These are phyloP conservation scores for Himalopsyche kuldschensis DNA, from an alignment of 2,888 invertebrate genomes.

Conservation along the genomic window DNA sequence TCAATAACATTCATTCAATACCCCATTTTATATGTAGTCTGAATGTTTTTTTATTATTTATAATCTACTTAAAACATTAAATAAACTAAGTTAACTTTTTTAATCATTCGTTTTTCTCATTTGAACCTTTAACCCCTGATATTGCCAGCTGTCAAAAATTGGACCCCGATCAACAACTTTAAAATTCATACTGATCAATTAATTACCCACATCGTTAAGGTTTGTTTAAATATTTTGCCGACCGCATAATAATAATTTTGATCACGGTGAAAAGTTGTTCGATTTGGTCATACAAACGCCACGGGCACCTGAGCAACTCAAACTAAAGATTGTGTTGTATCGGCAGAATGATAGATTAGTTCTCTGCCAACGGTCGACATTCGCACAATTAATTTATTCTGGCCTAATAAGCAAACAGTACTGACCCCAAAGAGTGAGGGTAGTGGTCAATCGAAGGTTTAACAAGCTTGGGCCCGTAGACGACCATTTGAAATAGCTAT, in stretches of 20 bases:
- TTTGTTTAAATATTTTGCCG: neutral
- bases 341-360: slow-evolving; percentile 37
- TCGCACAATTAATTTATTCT: slow-evolving; percentile 36
- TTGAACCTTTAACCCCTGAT: too few relatives aligned
- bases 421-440: slow-evolving; percentile 15
- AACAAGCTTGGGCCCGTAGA: neutral
- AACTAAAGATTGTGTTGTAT: slow-evolving; percentile 38
- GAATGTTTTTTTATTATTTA: too few relatives aligned
- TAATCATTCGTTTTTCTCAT: too few relatives aligned
- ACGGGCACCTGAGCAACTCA: slow-evolving; percentile 26
- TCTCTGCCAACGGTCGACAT: slow-evolving; percentile 14
- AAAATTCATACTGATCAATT: neutral
- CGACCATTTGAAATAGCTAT: neutral
- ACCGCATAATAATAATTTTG: neutral
- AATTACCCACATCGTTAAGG: neutral
- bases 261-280: neutral
- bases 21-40: too few relatives aligned
- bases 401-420: slow-evolving; percentile 32
- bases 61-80: too few relatives aligned
- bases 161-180: neutral
- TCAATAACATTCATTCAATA: too few relatives aligned
- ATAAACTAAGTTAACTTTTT: too few relatives aligned
- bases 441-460: neutral
- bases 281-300: slow-evolving; percentile 11
- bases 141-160: neutral